Conservation (phyloP, 2,888 invertebrate species). For the Epicampocera succincta region DNA sequence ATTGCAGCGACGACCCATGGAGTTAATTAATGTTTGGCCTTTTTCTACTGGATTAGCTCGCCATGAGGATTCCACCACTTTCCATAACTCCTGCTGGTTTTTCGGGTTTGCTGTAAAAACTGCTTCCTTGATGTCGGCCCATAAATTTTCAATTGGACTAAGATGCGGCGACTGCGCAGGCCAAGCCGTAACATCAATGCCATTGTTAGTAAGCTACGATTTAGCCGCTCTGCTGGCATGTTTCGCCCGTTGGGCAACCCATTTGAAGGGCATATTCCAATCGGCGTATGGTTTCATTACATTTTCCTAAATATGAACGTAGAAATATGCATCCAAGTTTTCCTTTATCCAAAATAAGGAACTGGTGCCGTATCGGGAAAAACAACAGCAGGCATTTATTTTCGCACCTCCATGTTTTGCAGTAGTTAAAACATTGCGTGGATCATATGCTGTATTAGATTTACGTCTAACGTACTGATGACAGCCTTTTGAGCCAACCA, state of each 20-base stretch:
- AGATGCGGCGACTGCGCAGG: too few relatives aligned
- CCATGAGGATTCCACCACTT: too few relatives aligned
- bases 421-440: neutral
- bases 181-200: neutral
- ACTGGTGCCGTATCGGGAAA: neutral
- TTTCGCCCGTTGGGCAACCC: neutral
- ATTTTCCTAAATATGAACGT: neutral
- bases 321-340: neutral
- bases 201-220: neutral
- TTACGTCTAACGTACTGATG: neutral
- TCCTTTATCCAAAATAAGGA: neutral
- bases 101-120: too few relatives aligned
- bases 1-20: too few relatives aligned
- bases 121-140: too few relatives aligned
- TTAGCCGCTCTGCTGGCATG: neutral
- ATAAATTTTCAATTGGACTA: too few relatives aligned
- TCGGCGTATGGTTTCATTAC: neutral
- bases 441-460: neutral
- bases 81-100: too few relatives aligned
- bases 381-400: neutral
- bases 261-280: constrained; percentile 1
- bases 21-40: too few relatives aligned
- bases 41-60: too few relatives aligned
- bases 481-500: neutral
- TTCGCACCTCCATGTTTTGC: neutral